Base-by-base conservation (phyloP, 2,113 vertebrate genomes). In the Heteronetta atricapilla region DNA sequence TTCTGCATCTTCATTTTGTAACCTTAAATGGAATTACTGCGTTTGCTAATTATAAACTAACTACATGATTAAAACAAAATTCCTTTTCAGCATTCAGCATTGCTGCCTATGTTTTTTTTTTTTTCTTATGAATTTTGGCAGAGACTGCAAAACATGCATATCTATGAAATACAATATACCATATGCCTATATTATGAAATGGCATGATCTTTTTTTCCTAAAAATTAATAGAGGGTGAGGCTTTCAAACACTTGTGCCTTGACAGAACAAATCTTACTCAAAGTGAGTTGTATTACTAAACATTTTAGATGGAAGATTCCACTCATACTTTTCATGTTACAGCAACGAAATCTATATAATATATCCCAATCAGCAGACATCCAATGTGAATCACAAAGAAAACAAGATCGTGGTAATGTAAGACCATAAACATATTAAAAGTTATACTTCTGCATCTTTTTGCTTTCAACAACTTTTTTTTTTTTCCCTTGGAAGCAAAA, bases 21-120 rank as follows among this genome's bases (percentile, higher is more conserved):
- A 50, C 95, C 94, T 92, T 94, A 96, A 95, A 96, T 95, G 96
- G 93, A 90, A 85, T 93, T 82, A 85, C 48, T 82, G 48, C 0
- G 0, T 86, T 93, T 92, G 33, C 58, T 96, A 82, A 77, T 94
- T 93, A 86, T 90, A 96, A 94, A 89, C 88, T 55, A 74, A 89
- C 13, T 33, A 48, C 36, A 15, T 59, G 50, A 58, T 86, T 87
- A 87, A 92, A 76, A 69, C 44, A 52, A 82, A 93, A 25, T 40
- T 90, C 50, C n/a, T 93, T 89, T 92, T 66, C 55, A 3, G 2
- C 36, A 62, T 92, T 88, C 88, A 63, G 40, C 70, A 55, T 59
- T 55, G 12, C 34, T 75, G 88, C 72, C 29, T 92, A 63, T 88
- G 8, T n/a, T 20, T 4, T 33, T 16, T n/a, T 48, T 23, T 38